Evolutionary conservation across 2,888 invertebrate species (phyloP).

Genomic region (Napeogenes inachia): DNA sequence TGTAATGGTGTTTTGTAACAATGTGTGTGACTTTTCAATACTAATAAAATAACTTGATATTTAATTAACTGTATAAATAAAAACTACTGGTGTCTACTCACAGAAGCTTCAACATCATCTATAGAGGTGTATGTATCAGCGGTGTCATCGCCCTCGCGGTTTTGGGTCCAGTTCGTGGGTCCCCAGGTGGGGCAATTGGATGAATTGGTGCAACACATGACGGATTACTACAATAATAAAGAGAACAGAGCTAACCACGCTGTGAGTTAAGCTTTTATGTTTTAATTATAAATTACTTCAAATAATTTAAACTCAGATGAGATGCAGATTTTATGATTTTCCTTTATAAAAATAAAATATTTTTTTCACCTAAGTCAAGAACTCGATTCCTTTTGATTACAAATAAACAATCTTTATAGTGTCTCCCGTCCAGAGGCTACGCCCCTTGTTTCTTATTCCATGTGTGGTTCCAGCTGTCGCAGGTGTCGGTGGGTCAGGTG

Average conservation of each 20-base stretch:
- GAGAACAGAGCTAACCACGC: conserved; percentile 81
- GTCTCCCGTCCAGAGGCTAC: no score
- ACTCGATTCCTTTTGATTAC: no score
- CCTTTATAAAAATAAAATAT: no score
- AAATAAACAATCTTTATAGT: no score
- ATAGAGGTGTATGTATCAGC: conserved; percentile 93
- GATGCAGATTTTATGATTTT: no score
- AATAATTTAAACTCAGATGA: no score
- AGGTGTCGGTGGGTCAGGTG: conserved; percentile 83
- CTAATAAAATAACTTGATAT: no score
- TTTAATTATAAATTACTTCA: background rate
- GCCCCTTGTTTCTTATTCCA: no score
- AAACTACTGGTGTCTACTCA: background rate
- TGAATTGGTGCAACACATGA: conserved; percentile 88
- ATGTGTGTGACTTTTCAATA: no score
- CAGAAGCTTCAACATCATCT: conserved; percentile 72
- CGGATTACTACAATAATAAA: conserved; percentile 83
- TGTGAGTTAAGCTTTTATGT: conserved; percentile 39
- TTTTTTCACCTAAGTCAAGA: no score
- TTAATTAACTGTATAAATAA: no score
- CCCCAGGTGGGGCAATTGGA: conserved; percentile 86
- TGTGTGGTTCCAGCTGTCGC: conserved; percentile 59
- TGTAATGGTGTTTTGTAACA: no score
- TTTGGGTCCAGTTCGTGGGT: conserved; percentile 92
- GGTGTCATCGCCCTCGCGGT: conserved; percentile 85